These are phyloP conservation scores for Tamandua tetradactyla DNA, from an alignment of 2,797 vertebrate genomes.

Conservation along the genomic window DNA sequence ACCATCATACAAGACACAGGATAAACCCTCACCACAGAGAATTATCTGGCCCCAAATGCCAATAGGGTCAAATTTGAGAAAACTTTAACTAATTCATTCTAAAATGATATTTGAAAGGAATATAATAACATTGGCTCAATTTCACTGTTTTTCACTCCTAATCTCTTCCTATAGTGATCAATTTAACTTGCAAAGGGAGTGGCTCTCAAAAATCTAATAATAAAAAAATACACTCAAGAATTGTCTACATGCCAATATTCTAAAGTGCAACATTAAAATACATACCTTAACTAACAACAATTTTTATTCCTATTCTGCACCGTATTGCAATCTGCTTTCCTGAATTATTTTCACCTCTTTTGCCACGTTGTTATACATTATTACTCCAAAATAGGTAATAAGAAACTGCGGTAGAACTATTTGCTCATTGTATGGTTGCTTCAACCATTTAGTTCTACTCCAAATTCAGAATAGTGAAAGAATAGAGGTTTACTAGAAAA, in stretches of 20 bases:
- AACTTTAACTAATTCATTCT: not conserved
- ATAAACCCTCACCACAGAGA: not conserved
- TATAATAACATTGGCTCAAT: not conserved
- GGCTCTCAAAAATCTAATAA: not conserved
- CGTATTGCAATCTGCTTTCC: not conserved
- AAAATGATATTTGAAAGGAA: not conserved
- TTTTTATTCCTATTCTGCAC: not conserved
- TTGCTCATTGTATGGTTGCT: not conserved
- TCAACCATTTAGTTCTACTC: not conserved
- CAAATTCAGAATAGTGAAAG: not conserved
- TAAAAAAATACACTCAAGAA: too few species aligned
- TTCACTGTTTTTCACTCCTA: not conserved
- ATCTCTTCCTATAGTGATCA: not conserved
- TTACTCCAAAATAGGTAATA: not conserved
- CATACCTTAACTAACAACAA: not conserved
- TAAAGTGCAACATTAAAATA: not conserved
- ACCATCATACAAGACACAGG: not conserved
- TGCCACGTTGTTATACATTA: not conserved
- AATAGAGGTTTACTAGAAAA: accelerated
- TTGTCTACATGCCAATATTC: too few species aligned
- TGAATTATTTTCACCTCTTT: not conserved
- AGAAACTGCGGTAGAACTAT: not conserved
- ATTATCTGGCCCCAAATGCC: too few species aligned
- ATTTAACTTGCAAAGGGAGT: not conserved
- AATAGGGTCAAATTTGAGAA: not conserved